These are phyloP conservation scores for Pilophorus perplexus DNA, from an alignment of 2,888 invertebrate genomes.

Conservation along the genomic window DNA sequence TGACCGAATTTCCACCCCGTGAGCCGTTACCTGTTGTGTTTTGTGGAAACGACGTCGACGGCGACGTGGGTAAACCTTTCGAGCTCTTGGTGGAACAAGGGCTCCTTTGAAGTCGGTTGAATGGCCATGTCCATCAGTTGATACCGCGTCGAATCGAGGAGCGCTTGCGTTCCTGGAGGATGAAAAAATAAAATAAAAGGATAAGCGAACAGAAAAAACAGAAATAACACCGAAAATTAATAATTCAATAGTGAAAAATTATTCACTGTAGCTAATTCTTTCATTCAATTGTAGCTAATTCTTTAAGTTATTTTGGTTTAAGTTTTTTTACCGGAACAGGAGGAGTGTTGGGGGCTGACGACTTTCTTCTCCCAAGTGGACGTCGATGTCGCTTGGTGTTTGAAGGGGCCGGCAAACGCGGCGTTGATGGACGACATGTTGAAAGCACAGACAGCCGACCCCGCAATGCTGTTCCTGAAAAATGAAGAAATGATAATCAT, in stretches of 20 bases:
- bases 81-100: conserved; percentile 67
- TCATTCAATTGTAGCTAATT: too few relatives aligned
- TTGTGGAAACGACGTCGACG: conserved; percentile 75
- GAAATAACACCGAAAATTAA: neutral
- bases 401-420: conserved; percentile 83
- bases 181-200: too few relatives aligned
- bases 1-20: too few relatives aligned
- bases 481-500: conserved; percentile 35
- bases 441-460: conserved; percentile 89
- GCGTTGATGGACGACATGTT: conserved; percentile 76
- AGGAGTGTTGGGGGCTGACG: conserved; percentile 40
- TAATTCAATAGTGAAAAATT: neutral
- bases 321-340: conserved; percentile 40
- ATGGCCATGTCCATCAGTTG: conserved; percentile 86
- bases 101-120: conserved; percentile 67
- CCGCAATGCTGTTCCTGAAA: conserved; percentile 76
- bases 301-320: too few relatives aligned
- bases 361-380: conserved; percentile 70
- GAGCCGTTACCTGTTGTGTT: conserved; percentile 64
- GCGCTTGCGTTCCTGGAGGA: conserved; percentile 47
- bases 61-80: conserved; percentile 74
- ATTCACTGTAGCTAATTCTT: neutral
- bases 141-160: conserved; percentile 59
- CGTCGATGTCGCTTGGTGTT: conserved; percentile 72
- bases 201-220: too few relatives aligned